Evolutionary conservation across 1,140 invertebrate genomes (phyloP), one percentile per base, ranked within the genome.

Genomic region (Anastrepha ludens): DNA sequence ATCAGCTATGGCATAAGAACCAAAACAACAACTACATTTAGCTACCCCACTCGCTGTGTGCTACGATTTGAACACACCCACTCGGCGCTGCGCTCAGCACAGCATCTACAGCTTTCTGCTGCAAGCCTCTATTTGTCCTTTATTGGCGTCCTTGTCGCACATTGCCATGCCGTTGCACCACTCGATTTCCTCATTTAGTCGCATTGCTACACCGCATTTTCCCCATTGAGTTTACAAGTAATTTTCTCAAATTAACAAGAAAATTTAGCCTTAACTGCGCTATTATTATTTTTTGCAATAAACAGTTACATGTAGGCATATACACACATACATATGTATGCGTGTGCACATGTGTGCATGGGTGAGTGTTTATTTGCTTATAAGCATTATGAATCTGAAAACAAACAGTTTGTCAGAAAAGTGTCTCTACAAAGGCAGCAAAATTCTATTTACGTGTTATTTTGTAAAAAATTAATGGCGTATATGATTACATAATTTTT

Each of bases 181-280:
- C 17, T 55, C 74, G 74, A 81, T 81, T 81, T 81, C 41, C 74
- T 58, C 74, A 20, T 81, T 81, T 81, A 81, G 74, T 81, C 74
- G 44, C 74, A 81, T 81, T 81, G 74, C 47, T 74, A 81, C 44
- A 81, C 74, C 47, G 74, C 74, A 81, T 81, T 81, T 81, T 55
- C 74, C 74, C n/a, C 44, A 55, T 81, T 55, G 15, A 81, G n/a
- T 55, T 70, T 87, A 87, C 86, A 87, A 74, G 62, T 88, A 62
- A 85, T 67, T 67, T 86, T 88, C 81, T 41, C 87, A 81, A 88
- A 88, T 88, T 88, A 88, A 85, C 85, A 85, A 85, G 87, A 39
- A 85, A 88, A 85, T 86, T 67, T 85, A 86, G 87, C 60, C 78
- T 88, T 88, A 88, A 88, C 60, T 86, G 65, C 47, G 87, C 85